Percentiles rank a stretch among this genome's conserved stretches.
phyloP scores from a whole-genome alignment of 2,113 vertebrate genomes.

The Camelus dromedarius region DNA sequence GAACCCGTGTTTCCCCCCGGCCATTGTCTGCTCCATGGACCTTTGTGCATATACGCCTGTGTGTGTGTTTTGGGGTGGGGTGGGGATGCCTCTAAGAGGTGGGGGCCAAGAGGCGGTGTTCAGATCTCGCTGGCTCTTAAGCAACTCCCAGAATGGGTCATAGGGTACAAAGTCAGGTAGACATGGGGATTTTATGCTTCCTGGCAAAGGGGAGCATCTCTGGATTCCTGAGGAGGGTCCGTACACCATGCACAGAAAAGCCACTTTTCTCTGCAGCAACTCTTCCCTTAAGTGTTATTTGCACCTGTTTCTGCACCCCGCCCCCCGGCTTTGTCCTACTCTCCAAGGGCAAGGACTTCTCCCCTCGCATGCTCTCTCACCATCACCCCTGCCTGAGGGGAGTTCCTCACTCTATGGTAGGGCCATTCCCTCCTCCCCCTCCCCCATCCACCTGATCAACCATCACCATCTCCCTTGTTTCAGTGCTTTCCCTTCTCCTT shows the following conservation, averaged over 20 bases:
- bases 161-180: neutral
- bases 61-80: neutral
- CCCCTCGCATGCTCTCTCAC: neutral
- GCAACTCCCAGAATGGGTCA: neutral
- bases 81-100: neutral
- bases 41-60: neutral
- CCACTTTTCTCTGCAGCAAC: neutral
- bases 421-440: neutral
- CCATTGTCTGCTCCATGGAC: neutral
- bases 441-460: neutral
- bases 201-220: slow-evolving; percentile 3
- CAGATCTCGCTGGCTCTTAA: neutral
- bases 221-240: neutral
- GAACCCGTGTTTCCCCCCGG: neutral
- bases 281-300: neutral
- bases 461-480: neutral
- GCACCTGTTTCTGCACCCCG: neutral
- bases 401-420: neutral
- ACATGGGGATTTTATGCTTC: neutral
- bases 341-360: neutral
- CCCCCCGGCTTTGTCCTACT: neutral
- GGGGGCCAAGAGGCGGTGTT: neutral
- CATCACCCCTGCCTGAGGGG: neutral
- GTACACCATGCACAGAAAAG: neutral
- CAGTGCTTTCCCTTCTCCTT: neutral